These are phyloP conservation scores for Elysia crispata DNA, from an alignment of 2,888 invertebrate genomes.

Conservation along the genomic window DNA sequence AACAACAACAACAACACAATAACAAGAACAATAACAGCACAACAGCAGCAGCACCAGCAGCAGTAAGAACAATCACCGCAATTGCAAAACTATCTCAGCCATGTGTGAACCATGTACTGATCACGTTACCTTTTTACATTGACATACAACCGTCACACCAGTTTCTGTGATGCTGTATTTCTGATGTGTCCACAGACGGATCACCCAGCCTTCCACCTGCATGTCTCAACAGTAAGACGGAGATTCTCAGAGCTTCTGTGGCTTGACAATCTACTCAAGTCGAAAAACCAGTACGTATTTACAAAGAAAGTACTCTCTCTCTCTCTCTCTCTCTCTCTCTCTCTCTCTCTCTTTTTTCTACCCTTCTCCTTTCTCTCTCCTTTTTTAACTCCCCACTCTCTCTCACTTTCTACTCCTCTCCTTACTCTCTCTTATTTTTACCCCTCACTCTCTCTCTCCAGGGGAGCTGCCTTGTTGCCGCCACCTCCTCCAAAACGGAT, in stretches of 20 bases:
- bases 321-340: slow-evolving; percentile 37
- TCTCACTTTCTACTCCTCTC: too few relatives aligned
- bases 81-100: too few relatives aligned
- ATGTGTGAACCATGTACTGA: too few relatives aligned
- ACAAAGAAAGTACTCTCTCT: slow-evolving; percentile 22
- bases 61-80: too few relatives aligned
- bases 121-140: too few relatives aligned
- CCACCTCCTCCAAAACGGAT: slow-evolving; percentile 20
- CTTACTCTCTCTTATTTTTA: too few relatives aligned
- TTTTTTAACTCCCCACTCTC: background rate
- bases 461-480: background rate
- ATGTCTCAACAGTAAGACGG: slow-evolving; percentile 35
- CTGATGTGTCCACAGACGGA: slow-evolving; percentile 6
- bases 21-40: too few relatives aligned
- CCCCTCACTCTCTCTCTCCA: too few relatives aligned
- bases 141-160: too few relatives aligned
- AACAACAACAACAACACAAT: too few relatives aligned
- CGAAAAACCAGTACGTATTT: slow-evolving; percentile 15
- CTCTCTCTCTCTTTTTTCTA: slow-evolving; percentile 16
- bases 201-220: slow-evolving; percentile 37
- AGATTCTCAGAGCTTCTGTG: slow-evolving; percentile 22
- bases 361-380: slow-evolving; percentile 41
- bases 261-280: slow-evolving; percentile 17
- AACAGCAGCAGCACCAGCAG: too few relatives aligned
- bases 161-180: too few relatives aligned